Base-by-base conservation (phyloP, 2,797 vertebrate species). In the Cyprinella venusta region DNA sequence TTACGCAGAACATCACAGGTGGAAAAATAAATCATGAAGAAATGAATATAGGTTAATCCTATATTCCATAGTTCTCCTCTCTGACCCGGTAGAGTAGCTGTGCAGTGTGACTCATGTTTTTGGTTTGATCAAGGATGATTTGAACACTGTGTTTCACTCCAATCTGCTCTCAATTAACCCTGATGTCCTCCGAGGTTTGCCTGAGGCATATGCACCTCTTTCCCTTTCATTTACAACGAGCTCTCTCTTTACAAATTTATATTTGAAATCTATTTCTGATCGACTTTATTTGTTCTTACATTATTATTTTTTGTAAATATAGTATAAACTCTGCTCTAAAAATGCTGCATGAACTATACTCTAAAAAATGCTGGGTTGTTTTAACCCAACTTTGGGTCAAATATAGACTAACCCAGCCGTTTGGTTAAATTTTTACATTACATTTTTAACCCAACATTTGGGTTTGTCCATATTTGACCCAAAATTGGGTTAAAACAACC, bases 111-210 rank as follows among this genome's bases (percentile, higher is more conserved):
- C 56, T 81, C 21, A 2, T 74, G 69, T 81, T 64, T 74, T 52
- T 75, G 80, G 59, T 63, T 74, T 63, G 68, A 61, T 81, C 68
- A 71, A 70, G 61, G 72, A 59, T 82, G 81, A 69, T 76, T 56
- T 76, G n/a, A 76, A 61, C 72, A 54, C 48, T 42, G 15, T 74
- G 45, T 67, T 82, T 82, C 80, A 21, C 71, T 64, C 71, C 61
- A 76, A 42, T 82, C 71, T 82, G 81, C 64, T 76, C 72, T 76
- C 63, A n/a, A 76, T 82, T 76, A 76, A 82, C 64, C 64, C 81
- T 33, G 24, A 38, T 18, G 50, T 76, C 72, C 81, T 59, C 33
- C 9, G 63, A 76, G 72, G 45, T 33, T 68, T 76, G 63, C 81
- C 50, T 15, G 36, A 42, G 59, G 71, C 71, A 76, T 65, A 56